Conservation (phyloP, 2,888 invertebrate species). For the Heliconius cydno region DNA sequence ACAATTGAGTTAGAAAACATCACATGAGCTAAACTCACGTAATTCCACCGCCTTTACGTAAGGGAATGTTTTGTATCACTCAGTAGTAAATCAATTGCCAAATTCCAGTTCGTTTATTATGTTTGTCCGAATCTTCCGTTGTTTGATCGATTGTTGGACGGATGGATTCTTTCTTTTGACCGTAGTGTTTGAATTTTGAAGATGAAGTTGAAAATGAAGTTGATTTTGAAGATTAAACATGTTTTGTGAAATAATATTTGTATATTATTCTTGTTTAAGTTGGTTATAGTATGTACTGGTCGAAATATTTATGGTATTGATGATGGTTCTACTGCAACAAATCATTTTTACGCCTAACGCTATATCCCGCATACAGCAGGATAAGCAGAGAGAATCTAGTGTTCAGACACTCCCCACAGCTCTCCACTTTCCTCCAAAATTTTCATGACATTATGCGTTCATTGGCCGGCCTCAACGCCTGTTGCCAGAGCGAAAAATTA, state of each 20-base stretch:
- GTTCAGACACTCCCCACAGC: too few relatives aligned
- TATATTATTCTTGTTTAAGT: neutral
- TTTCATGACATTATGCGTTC: too few relatives aligned
- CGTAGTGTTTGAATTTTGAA: neutral
- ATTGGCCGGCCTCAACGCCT: too few relatives aligned
- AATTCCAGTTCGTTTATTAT: conserved; percentile 33
- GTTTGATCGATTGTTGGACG: conserved; percentile 33
- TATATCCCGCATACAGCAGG: too few relatives aligned
- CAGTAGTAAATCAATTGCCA: conserved; percentile 28
- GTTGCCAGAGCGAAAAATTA: too few relatives aligned
- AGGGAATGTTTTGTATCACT: conserved; percentile 20
- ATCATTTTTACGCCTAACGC: too few relatives aligned
- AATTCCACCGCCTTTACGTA: conserved; percentile 19
- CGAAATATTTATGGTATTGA: neutral
- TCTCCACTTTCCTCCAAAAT: too few relatives aligned
- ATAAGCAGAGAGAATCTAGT: too few relatives aligned
- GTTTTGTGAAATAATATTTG: neutral
- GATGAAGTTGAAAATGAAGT: too few relatives aligned
- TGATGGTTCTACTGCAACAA: neutral
- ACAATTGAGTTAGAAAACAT: conserved; percentile 14
- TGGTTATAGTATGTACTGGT: neutral
- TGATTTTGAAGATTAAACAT: neutral
- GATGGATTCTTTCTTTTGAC: conserved; percentile 19
- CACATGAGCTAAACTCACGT: neutral
- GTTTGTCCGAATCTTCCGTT: conserved; percentile 39